Evolutionary conservation across 1,140 invertebrate species (phyloP).

Genomic region (Tetramorium parvispinum): DNA sequence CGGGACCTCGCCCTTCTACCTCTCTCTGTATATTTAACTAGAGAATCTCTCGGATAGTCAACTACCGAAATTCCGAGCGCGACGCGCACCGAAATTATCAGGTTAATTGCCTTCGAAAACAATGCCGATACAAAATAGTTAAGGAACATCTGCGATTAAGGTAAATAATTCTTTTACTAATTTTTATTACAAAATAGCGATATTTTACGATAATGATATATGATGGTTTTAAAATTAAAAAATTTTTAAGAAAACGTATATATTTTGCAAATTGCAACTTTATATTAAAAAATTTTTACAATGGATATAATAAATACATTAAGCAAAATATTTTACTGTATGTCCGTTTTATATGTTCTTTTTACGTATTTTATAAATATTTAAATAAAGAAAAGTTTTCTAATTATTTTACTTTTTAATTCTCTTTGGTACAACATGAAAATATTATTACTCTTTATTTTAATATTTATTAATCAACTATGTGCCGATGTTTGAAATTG

Average conservation of each 20-base stretch:
- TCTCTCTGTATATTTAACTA: conserved; percentile 20
- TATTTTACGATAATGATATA: not conserved
- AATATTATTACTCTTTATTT: not conserved
- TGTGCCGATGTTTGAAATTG: not conserved
- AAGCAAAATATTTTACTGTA: not conserved
- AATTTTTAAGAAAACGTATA: not conserved
- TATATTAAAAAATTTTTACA: not conserved
- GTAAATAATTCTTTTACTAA: not conserved
- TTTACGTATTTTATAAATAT: not conserved
- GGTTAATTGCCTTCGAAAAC: conserved; percentile 27
- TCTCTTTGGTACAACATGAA: not conserved
- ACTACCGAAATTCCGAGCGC: conserved; percentile 35
- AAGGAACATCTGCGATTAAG: not conserved
- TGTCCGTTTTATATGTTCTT: not conserved
- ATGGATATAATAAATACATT: not conserved
- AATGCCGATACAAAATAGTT: conserved; percentile 45
- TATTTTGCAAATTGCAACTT: not conserved
- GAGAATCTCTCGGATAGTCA: conserved; percentile 11
- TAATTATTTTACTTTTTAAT: not conserved
- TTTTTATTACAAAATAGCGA: not conserved
- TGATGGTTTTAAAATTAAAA: not conserved
- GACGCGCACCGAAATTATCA: conserved; percentile 29
- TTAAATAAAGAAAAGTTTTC: not conserved
- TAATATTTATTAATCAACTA: not conserved
- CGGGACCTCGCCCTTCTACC: not conserved